phyloP scores from a whole-genome alignment of 2,113 vertebrate species.

The Tyrannus savana region DNA sequence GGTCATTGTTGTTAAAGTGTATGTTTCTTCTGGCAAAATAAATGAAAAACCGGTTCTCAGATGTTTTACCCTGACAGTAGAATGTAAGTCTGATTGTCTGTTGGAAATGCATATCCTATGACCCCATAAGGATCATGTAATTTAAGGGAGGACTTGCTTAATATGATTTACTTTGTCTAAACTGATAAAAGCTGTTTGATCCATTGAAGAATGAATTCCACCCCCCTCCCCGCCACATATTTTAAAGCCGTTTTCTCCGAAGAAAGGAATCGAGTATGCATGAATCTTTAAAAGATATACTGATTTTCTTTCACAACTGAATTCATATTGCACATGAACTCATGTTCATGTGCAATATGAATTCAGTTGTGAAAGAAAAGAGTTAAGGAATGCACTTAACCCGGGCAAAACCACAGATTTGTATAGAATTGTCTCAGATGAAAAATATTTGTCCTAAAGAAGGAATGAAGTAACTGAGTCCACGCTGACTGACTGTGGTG shows the following conservation, averaged over 20 bases:
- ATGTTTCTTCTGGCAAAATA: not conserved
- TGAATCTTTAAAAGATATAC: not conserved
- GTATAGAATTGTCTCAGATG: not conserved
- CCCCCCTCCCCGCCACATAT: not conserved
- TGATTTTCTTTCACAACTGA: not conserved
- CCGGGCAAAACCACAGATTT: not conserved
- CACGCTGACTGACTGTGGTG: slow-evolving; percentile 1
- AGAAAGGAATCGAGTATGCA: not conserved
- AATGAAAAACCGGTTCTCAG: not conserved
- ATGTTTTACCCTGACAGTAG: not conserved
- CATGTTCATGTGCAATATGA: not conserved
- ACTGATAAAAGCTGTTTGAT: slow-evolving; percentile 3
- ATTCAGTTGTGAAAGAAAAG: not conserved
- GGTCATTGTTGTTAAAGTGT: not conserved
- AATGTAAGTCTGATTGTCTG: not conserved
- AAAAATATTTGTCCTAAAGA: slow-evolving; percentile 40
- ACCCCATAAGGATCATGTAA: not conserved
- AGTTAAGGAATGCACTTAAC: slow-evolving; percentile 16
- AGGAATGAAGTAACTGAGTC: not conserved
- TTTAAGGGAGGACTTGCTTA: not conserved
- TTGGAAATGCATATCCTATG: not conserved
- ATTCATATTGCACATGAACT: no score
- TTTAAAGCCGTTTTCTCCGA: not conserved
- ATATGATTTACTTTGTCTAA: not conserved
- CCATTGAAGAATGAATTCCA: not conserved